A percentile compares a stretch with the other conserved stretches of the same genome.
phyloP scores from a whole-genome alignment of 2,797 vertebrate genomes.

The Chrysolophus pictus region DNA sequence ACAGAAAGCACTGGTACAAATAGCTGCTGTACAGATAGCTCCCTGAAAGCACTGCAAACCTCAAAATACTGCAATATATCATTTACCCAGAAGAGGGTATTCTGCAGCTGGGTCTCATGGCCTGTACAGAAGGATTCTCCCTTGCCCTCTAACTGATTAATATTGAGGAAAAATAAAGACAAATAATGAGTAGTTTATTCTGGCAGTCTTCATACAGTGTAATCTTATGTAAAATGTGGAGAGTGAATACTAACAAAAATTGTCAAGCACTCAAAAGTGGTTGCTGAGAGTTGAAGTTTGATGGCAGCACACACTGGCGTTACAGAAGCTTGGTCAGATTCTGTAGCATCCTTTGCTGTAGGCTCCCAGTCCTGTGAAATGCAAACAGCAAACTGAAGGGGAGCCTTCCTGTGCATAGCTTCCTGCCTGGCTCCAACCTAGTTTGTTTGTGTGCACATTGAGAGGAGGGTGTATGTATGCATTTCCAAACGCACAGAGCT shows the following conservation, averaged over 20 bases:
- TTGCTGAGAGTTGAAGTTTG: background rate
- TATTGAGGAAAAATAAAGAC: background rate
- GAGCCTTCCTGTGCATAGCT: background rate
- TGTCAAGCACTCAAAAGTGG: background rate
- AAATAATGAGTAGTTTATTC: background rate
- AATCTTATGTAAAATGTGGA: background rate
- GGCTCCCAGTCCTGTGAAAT: background rate
- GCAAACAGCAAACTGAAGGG: background rate
- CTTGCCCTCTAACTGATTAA: background rate
- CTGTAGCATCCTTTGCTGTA: background rate
- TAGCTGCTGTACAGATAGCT: background rate
- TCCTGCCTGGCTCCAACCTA: background rate
- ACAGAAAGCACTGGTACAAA: background rate
- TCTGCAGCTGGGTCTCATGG: background rate
- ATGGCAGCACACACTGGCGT: background rate
- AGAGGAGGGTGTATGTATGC: background rate
- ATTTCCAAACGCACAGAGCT: background rate
- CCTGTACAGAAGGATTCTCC: background rate
- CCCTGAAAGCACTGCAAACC: background rate
- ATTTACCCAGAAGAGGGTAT: background rate
- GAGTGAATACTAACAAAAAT: background rate
- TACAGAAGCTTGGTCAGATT: background rate
- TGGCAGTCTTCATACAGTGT: background rate
- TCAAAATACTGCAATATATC: background rate
- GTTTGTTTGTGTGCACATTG: fast-evolving